Base-by-base conservation (phyloP, 2,888 invertebrate species). In the Limnephilus marmoratus region DNA sequence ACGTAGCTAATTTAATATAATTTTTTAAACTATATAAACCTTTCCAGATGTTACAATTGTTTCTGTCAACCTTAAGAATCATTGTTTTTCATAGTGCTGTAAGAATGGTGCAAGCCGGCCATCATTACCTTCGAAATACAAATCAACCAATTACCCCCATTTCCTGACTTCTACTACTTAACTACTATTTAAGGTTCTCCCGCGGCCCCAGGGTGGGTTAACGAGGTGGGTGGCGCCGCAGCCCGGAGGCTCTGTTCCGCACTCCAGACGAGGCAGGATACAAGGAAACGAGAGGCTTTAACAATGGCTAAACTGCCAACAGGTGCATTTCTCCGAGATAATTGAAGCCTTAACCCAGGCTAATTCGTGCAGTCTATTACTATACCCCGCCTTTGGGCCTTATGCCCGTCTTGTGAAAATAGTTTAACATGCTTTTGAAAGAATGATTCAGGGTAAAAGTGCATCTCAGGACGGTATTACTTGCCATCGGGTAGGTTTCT, bases 281-380 rank as follows among this genome's bases (percentile, higher is more conserved):
- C 37, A 37, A 90, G 83, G 90, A 83, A 90, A 49, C 68, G 83
- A 83, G 90, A 49, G 31, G 45, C 49, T 45, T 29, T 41, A 86
- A 86, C 86, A 91, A 91, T 91, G 81, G 81, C 86, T 81, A 45
- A 81, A 87, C 91, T 53, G 91, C 91, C 90, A 92, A 92, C 92
- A 93, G 93, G 92, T 92, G 93, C 93, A 93, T 92, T 90, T 49
- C 91, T 81, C 92, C 92, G 91, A 34, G 90, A 93, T 93, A 93
- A 93, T 93, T 93, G 91, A 90, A 90, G 86, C 90, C 91, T 83
- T 91, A 93, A 93, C 92, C 49, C 88, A 88, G 85, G 86, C 91
- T 93, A 93, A 93, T 93, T 93, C 82, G 90, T 85, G 90, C 91
- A 85, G 91, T 93, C 93, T 92, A 93, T 93, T 93, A 93, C 86